Conservation (phyloP, 2,113 vertebrate species). For the Accipiter cooperii region DNA sequence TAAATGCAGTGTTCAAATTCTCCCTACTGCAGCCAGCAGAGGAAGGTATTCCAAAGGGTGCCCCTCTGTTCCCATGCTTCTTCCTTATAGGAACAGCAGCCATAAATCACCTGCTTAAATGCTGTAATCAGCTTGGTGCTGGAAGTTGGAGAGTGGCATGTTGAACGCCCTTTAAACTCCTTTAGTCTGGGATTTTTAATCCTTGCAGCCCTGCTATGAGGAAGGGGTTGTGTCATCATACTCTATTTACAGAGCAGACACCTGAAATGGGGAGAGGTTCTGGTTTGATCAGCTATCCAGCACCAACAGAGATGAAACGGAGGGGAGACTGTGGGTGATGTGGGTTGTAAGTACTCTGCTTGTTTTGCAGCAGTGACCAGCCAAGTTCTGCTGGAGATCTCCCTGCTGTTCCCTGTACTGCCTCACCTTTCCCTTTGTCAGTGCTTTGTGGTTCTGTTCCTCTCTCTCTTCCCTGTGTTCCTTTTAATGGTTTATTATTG, state of each 20-base stretch:
- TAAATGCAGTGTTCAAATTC: neutral
- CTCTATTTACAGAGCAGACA: neutral
- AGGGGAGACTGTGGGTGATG: neutral
- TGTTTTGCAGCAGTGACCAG: neutral
- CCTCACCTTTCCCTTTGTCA: neutral
- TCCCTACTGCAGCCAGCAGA: neutral
- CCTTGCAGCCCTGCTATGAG: neutral
- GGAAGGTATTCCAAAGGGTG: neutral
- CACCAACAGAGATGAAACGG: neutral
- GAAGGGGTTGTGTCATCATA: neutral
- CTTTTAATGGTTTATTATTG: neutral
- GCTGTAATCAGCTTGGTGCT: neutral
- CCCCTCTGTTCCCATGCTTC: neutral
- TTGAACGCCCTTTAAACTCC: neutral
- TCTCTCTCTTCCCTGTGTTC: neutral
- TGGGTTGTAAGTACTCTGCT: neutral
- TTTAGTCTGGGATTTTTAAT: neutral
- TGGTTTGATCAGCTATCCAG: neutral
- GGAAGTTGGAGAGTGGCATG: neutral
- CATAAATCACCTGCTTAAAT: neutral
- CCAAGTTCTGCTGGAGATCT: neutral
- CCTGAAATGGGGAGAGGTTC: neutral
- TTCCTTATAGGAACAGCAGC: neutral
- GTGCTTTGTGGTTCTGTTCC: neutral
- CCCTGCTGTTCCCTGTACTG: neutral